Percentiles rank a stretch among this genome's conserved stretches.
phyloP scores from a whole-genome alignment of 1,140 invertebrate genomes.

The Calosoma granatense region DNA sequence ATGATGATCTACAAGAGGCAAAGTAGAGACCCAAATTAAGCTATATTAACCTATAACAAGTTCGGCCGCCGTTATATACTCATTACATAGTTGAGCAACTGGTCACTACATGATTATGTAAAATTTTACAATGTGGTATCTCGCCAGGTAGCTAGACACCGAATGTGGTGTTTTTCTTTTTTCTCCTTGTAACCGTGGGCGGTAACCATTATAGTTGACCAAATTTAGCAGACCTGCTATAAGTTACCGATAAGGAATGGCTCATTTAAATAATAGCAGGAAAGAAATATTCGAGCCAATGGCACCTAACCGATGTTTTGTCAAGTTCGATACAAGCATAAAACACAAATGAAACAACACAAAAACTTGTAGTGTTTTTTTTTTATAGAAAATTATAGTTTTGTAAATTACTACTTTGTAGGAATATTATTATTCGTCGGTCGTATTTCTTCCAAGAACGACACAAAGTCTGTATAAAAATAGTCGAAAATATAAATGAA shows the following conservation, averaged over 20 bases:
- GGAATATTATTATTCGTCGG: no score
- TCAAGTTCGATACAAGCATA: no score
- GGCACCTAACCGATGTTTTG: no score
- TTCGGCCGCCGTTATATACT: neutral
- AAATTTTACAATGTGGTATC: neutral
- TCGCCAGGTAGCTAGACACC: neutral
- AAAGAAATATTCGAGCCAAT: no score
- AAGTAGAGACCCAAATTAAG: neutral
- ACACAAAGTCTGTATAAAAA: no score
- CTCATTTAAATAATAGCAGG: neutral
- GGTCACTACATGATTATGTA: neutral
- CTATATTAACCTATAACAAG: neutral
- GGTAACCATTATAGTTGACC: neutral
- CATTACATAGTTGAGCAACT: neutral
- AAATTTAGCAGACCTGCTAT: neutral
- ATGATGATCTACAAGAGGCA: neutral
- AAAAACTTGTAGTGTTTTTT: no score
- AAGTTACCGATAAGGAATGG: neutral
- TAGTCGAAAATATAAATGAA: no score
- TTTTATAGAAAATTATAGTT: no score
- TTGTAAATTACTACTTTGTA: no score
- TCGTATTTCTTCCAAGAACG: no score
- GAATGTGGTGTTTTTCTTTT: neutral
- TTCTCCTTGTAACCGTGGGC: neutral
- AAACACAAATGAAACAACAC: no score